Percentiles rank a stretch among this genome's conserved stretches.
These are phyloP conservation scores for Ara ararauna DNA, from an alignment of 2,797 vertebrate species.

Conservation along the genomic window DNA sequence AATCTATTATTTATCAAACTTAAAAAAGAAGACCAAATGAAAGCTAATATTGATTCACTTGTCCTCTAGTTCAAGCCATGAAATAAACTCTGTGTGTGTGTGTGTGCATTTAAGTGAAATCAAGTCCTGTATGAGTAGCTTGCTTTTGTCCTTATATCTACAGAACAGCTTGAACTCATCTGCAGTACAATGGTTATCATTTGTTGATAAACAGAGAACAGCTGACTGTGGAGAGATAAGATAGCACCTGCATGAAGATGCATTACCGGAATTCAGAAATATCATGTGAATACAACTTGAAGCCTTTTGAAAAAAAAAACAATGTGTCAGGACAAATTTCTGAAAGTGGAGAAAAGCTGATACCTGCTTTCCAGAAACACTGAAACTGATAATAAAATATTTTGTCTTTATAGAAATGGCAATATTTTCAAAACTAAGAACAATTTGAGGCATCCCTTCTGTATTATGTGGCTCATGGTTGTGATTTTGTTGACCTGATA, in stretches of 20 bases:
- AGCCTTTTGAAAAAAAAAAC: neutral
- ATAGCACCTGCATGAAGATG: neutral
- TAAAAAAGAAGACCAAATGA: neutral
- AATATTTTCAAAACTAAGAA: neutral
- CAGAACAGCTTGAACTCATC: neutral
- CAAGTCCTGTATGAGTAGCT: neutral
- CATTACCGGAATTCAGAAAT: neutral
- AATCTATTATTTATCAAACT: neutral
- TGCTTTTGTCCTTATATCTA: neutral
- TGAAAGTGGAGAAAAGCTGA: neutral
- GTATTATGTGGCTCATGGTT: rapidly evolving
- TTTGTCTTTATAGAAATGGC: neutral
- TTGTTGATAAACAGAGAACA: neutral
- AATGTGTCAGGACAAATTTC: neutral
- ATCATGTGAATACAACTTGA: neutral
- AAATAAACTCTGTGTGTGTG: neutral
- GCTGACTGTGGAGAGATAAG: neutral
- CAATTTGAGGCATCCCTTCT: neutral
- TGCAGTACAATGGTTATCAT: neutral
- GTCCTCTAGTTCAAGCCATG: neutral
- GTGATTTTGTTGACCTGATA: neutral
- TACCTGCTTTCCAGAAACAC: neutral
- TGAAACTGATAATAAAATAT: neutral
- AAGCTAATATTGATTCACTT: neutral
- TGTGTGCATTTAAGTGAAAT: neutral